Base-by-base conservation (phyloP, 2,888 invertebrate genomes). In the Rhimphoctona megacephalus region DNA sequence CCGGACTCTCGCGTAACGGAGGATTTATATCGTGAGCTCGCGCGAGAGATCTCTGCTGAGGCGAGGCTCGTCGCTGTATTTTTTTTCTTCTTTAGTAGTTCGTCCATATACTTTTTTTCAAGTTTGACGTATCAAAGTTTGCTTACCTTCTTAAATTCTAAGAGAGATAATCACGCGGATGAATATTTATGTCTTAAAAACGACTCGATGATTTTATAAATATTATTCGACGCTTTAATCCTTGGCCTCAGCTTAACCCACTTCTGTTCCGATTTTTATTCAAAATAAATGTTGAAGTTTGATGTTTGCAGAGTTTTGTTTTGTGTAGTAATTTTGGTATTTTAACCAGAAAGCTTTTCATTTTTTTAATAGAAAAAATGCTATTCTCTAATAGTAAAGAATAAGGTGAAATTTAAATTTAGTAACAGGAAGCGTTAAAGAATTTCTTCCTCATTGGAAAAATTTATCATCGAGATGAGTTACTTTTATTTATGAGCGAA, bases 1-100 rank as follows among this genome's bases (percentile, higher is more conserved):
- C 81, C 81, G 84, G 81, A 86, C 81, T 78, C 84, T 78, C 81
- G 81, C 84, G 81, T 84, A 86, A 86, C 86, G 81, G 86, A 74
- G 84, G 81, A 82, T 82, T 67, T 82, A 69, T 82, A 84, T 81
- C 69, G 81, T n/a, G 84, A 80, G 70, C 81, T 85, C 69, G 36
- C 64, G 83, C 57, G 80, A 69, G 64, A 72, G 67, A 69, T 74
- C 81, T 80, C 66, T 25, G 73, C 54, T 72, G 80, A 83, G 76
- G 67, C 84, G 84, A 81, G 84, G 84, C 86, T 82, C 78, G 72
- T 77, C 82, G 66, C 52, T 74, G 49, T 52, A 61, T 19, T 49
- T 86, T 76, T 9, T 72, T 49, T 73, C 43, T 61, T 36, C 69
- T 76, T 66, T 66, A 43, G 49, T 49, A 52, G 39, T 70, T 66